Conservation (phyloP, 2,797 vertebrate species). For the Epinephelus coioides region DNA sequence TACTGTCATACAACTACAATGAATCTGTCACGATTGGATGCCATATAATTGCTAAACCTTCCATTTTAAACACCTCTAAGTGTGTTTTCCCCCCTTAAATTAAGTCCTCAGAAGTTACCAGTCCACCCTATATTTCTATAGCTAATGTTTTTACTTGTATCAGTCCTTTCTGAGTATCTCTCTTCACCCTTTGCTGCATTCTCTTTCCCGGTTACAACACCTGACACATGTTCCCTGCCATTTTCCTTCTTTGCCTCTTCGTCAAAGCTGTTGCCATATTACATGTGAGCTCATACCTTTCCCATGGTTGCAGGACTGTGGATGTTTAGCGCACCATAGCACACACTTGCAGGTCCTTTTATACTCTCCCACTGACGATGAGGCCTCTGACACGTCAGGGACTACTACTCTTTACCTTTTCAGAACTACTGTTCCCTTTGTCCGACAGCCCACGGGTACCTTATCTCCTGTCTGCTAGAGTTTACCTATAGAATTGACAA, state of each 20-base stretch:
- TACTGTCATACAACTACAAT: conserved; percentile 13
- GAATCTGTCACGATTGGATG: conserved; percentile 27
- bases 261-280: conserved; percentile 19
- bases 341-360: conserved; percentile 73
- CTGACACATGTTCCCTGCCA: background rate
- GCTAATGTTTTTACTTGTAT: background rate
- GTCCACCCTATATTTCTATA: background rate
- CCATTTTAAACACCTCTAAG: background rate
- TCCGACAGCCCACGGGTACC: conserved; percentile 67
- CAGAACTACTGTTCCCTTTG: conserved; percentile 76
- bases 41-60: conserved; percentile 14
- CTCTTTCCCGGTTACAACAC: background rate
- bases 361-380: conserved; percentile 75
- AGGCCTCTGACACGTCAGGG: conserved; percentile 79
- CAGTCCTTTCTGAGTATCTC: background rate
- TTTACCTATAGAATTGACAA: conserved; percentile 86
- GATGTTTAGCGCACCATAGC: conserved; percentile 66
- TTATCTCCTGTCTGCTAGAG: conserved; percentile 82
- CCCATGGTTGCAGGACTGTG: conserved; percentile 82
- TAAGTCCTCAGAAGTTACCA: conserved; percentile 2
- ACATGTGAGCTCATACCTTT: conserved; percentile 82
- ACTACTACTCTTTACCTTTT: conserved; percentile 82
- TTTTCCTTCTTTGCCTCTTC: conserved; percentile 25
- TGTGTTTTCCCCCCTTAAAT: conserved; percentile 3
- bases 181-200: background rate